Conservation (phyloP, 2,113 vertebrate genomes). For the Osmerus mordax region DNA sequence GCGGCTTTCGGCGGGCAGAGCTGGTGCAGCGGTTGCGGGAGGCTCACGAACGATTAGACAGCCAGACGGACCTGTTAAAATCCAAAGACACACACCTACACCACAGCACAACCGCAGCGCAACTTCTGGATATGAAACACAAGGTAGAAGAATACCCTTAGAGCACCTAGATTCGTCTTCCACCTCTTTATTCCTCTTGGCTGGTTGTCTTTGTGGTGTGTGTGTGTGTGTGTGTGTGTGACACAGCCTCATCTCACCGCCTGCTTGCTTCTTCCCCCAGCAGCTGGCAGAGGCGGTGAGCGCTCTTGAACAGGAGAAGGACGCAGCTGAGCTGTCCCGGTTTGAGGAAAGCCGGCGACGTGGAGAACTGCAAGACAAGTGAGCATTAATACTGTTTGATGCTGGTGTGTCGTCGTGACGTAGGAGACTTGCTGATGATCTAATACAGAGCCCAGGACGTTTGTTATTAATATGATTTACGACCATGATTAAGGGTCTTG, state of each 20-base stretch:
- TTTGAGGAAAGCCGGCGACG: constrained; percentile 52
- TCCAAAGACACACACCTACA: constrained; percentile 49
- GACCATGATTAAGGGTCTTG: constrained; percentile 53
- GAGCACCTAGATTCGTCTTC: neutral
- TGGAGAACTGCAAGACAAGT: constrained; percentile 69
- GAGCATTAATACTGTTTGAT: constrained; percentile 21
- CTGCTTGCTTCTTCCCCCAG: constrained; percentile 28
- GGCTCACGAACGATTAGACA: constrained; percentile 36
- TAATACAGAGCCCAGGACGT: neutral
- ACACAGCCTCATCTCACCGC: neutral
- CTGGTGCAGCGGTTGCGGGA: constrained; percentile 43
- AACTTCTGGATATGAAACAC: constrained; percentile 62
- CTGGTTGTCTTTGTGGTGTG: neutral
- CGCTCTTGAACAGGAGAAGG: constrained; percentile 57
- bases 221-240: neutral
- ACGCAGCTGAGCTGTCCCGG: constrained; percentile 40
- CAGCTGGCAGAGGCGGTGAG: constrained; percentile 56
- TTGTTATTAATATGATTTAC: neutral
- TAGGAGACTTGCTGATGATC: neutral
- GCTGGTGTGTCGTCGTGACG: neutral
- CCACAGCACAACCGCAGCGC: constrained; percentile 40
- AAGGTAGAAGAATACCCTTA: constrained; percentile 53
- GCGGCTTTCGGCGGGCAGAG: constrained; percentile 41
- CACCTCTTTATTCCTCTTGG: no score
- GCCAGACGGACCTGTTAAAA: constrained; percentile 48